Evolutionary conservation across 2,797 vertebrate genomes (phyloP).

Genomic region (Phalloptychus januarius): DNA sequence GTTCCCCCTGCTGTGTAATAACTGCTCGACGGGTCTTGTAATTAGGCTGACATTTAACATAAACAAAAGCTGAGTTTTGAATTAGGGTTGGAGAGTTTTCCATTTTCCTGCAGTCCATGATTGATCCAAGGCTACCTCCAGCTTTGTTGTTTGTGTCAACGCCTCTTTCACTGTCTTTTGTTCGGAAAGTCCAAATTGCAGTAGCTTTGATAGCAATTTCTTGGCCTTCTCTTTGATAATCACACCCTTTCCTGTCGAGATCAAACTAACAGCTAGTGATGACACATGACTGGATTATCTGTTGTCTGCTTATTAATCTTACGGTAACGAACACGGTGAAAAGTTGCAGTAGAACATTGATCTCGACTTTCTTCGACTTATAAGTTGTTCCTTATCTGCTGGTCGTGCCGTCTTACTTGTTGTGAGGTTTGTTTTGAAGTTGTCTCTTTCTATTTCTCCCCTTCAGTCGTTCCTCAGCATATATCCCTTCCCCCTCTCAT

Average conservation of each 20-base stretch:
- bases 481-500: slow-evolving; percentile 20
- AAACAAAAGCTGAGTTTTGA: slow-evolving; percentile 37
- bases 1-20: slow-evolving; percentile 50
- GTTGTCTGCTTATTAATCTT: neutral
- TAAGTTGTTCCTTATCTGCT: neutral
- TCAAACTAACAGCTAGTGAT: slow-evolving; percentile 33
- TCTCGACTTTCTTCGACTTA: neutral
- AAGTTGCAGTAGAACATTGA: neutral
- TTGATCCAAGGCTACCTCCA: neutral
- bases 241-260: slow-evolving; percentile 25
- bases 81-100: slow-evolving; percentile 34
- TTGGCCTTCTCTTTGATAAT: neutral
- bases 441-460: neutral
- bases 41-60: slow-evolving; percentile 53
- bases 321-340: neutral
- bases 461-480: slow-evolving; percentile 16
- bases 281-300: slow-evolving; percentile 1
- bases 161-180: neutral
- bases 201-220: neutral
- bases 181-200: slow-evolving; percentile 10
- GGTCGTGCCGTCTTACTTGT: neutral
- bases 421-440: neutral
- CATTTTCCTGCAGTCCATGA: slow-evolving; percentile 16
- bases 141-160: neutral
- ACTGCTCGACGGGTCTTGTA: slow-evolving; percentile 44